These are phyloP conservation scores for Dendrolimus kikuchii DNA, from an alignment of 1,140 invertebrate genomes.

Conservation along the genomic window DNA sequence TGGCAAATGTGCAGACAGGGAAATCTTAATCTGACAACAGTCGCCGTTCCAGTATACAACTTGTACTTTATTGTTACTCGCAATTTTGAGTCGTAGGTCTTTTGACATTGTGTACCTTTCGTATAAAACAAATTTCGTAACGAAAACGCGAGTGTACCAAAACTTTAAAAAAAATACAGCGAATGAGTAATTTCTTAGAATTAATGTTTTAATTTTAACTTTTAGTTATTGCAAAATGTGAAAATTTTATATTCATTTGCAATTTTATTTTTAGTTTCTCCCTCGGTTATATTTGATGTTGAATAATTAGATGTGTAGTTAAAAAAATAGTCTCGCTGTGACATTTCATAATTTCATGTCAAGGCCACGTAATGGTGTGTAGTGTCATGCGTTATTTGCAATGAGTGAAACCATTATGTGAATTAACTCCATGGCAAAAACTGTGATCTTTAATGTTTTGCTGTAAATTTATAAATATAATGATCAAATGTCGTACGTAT, in stretches of 20 bases:
- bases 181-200: slow-evolving; percentile 18
- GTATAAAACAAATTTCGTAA: slow-evolving; percentile 21
- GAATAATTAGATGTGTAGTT: slow-evolving; percentile 17
- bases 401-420: slow-evolving; percentile 17
- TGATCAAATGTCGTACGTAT: slow-evolving; percentile 8
- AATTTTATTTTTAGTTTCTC: slow-evolving; percentile 14
- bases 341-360: slow-evolving; percentile 27
- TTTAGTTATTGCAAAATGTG: slow-evolving; percentile 6
- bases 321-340: slow-evolving; percentile 17
- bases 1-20: slow-evolving; percentile 22
- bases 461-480: slow-evolving; percentile 21
- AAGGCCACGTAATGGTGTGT: slow-evolving; percentile 14
- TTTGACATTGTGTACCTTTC: slow-evolving; percentile 44
- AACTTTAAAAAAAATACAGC: slow-evolving; percentile 21
- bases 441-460: slow-evolving; percentile 34
- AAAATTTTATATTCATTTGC: background rate
- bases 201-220: slow-evolving; percentile 5
- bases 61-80: slow-evolving; percentile 31
- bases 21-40: slow-evolving; percentile 13
- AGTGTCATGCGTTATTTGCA: slow-evolving; percentile 18
- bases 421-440: slow-evolving; percentile 23
- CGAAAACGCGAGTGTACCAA: slow-evolving; percentile 14
- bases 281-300: slow-evolving; percentile 37
- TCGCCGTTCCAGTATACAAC: slow-evolving; percentile 34
- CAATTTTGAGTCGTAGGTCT: slow-evolving; percentile 52